Evolutionary conservation across 2,888 invertebrate species (phyloP), one percentile per base, ranked within the genome.

Genomic region (Melinaea menophilus): DNA sequence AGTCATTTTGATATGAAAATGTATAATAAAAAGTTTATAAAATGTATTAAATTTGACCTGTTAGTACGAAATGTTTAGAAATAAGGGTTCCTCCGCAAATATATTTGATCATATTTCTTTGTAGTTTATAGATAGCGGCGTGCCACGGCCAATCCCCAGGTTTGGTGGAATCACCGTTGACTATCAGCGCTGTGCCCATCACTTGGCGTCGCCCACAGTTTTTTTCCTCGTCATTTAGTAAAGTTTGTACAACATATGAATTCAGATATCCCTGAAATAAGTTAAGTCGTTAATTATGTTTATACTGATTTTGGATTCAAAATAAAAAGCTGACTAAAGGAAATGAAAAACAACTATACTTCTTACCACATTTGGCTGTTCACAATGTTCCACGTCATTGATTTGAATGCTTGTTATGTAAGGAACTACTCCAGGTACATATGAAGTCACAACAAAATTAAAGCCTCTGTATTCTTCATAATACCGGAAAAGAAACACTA

Each of bases 71-170:
- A 47, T 70, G 75, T 47, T 78, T 79, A 0, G 81, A 79, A 0
- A 88, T 63, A 48, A 88, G 64, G 4, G 82, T 85, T 2, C 87
- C 87, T 2, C 87, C 87, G 66, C 87, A 88, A 5, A 79, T 82
- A 54, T 85, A 86, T 33, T 72, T 77, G 4, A 80, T 71, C 0
- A 63, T 64, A 0, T 68, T 56, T 7, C 73, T 70, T 3, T 77
- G 71, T 0, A 79, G 57, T 55, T 74, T 77, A 47, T 81, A 83
- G 33, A 88, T 62, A 0, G 86, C 88, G 0, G 72, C 78, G 69
- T 88, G 88, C 87, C 88, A 88, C 0, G 88, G 87, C 86, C 85
- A 88, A 65, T 87, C 85, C 0, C 87, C 87, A 4, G 82, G 78
- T 54, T 82, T 80, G 0, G 84, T 80, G 0, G 75, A 69, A 5